Evolutionary conservation across 92 coral and sea anemone species (phyloP), one percentile per base, ranked within the genome.

Genomic region (Chrysogorgia sp.): DNA sequence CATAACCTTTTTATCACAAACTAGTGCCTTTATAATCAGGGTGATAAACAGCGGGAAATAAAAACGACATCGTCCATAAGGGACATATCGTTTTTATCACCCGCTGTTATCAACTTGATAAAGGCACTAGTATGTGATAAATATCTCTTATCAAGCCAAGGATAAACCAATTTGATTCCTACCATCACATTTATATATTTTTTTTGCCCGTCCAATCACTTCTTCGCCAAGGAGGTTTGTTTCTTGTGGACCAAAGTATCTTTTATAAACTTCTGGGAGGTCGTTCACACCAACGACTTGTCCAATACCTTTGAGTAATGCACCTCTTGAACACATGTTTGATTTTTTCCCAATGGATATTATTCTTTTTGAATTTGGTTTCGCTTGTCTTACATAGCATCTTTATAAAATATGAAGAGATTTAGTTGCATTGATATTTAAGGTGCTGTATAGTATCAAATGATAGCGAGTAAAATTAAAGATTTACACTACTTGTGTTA

Each of bases 181-280:
- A 72, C 79, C 31, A 26, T 72, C 65, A 40, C 79, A 72, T 55
- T 72, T 55, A 52, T 72, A 72, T 60, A 72, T 53, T 22, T 33
- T 72, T 72, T 41, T 72, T 12, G 79, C 79, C 15, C 79, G 64
- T 53, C 79, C 79, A 53, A 72, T 72, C 20, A 72, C 25, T 55
- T 72, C 79, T 23, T 48, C 65, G 40, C 79, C 79, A 1, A 72
- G 37, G 20, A 72, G 65, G 26, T 56, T 72, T 12, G 79, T 72
- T 72, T 72, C 79, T 56, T 72, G 49, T 72, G 79, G 79, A n/a
- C 79, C 79, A 55, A 72, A 72, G 59, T 72, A 72, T 33, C 79
- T 32, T 72, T 72, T 72, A 41, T 72, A 72, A 55, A 72, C 65
- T 1, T 72, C 79, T 2, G 79, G 79, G 35, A 72, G 79, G 5